Base-by-base conservation (phyloP, 2,797 vertebrate genomes). In the Alfaro cultratus region DNA sequence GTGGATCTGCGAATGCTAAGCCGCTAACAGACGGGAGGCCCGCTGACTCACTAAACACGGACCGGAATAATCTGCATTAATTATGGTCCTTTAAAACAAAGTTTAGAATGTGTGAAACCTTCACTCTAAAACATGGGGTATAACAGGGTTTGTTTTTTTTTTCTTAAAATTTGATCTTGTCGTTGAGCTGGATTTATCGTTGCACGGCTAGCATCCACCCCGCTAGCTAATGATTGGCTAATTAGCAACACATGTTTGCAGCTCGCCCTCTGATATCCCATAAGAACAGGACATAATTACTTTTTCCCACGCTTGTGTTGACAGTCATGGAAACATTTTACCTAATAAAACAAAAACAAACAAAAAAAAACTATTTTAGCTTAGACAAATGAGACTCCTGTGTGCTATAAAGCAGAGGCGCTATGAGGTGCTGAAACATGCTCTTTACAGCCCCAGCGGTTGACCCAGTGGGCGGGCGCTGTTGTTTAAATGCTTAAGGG, bases 401-500 rank as follows among this genome's bases (percentile, higher is more conserved):
- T 79, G 73, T 79, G 78, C 80, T 78, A 73, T 45, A 51, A 81
- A 81, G 73, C 73, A 80, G 49, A 81, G 85, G 77, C 67, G 4
- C 78, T 73, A 68, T 82, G 89, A 90, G 16, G 68, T 86, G 83
- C 79, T 77, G 60, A 89, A 91, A 77, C 47, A 41, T 51, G 26
- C 76, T 73, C 77, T 84, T 86, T 71, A 57, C 80, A 75, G 47
- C 82, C 55, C 76, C 3, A 1, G 46, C 23, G 80, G 83, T 75
- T 80, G 87, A 90, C 89, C 86, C 73, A 45, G 74, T 84, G 71
- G 84, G 70, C 78, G 57, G 80, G 72, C 51, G 68, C 60, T 83
- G 89, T 82, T 86, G 83, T 90, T 92, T 76, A 87, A 86, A 79
- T 83, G 88, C 89, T 93, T 92, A 92, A 53, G 29, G 70, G 74